Percentiles rank a stretch among this genome's conserved stretches.
phyloP scores from a whole-genome alignment of 2,888 invertebrate species.

The Epinotia demarniana region DNA sequence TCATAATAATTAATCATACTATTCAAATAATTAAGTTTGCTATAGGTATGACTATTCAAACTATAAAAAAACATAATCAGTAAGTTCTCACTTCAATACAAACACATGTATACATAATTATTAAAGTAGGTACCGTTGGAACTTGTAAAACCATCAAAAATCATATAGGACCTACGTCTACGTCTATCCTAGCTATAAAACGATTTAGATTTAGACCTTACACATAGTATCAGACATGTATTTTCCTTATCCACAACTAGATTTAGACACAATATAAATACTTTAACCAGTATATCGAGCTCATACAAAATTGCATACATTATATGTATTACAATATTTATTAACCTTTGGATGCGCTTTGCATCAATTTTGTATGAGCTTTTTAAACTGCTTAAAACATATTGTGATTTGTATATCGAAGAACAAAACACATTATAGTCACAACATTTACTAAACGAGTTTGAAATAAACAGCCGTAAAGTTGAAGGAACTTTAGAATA shows the following conservation, averaged over 20 bases:
- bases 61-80: too few species aligned
- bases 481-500: not conserved
- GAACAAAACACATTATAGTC: slow-evolving; percentile 17
- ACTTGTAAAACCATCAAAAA: slow-evolving; percentile 59
- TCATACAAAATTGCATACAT: slow-evolving; percentile 1
- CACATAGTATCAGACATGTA: slow-evolving; percentile 87
- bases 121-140: slow-evolving; percentile 42
- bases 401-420: slow-evolving; percentile 26
- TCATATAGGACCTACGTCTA: slow-evolving; percentile 60
- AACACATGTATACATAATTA: slow-evolving; percentile 8
- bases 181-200: slow-evolving; percentile 64
- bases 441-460: not conserved
- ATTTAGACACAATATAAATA: slow-evolving; percentile 45
- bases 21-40: too few species aligned
- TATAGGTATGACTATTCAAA: too few species aligned
- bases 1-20: too few species aligned
- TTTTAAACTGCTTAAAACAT: slow-evolving; percentile 48
- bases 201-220: slow-evolving; percentile 64
- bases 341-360: not conserved
- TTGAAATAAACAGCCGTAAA: not conserved
- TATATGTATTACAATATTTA: not conserved
- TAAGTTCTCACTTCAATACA: slow-evolving; percentile 15
- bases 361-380: not conserved
- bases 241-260: slow-evolving; percentile 71
- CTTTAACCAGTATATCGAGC: slow-evolving; percentile 9